A percentile compares a stretch with the other conserved stretches of the same genome.
phyloP scores from a whole-genome alignment of 2,113 vertebrate genomes.

The Pipa parva region DNA sequence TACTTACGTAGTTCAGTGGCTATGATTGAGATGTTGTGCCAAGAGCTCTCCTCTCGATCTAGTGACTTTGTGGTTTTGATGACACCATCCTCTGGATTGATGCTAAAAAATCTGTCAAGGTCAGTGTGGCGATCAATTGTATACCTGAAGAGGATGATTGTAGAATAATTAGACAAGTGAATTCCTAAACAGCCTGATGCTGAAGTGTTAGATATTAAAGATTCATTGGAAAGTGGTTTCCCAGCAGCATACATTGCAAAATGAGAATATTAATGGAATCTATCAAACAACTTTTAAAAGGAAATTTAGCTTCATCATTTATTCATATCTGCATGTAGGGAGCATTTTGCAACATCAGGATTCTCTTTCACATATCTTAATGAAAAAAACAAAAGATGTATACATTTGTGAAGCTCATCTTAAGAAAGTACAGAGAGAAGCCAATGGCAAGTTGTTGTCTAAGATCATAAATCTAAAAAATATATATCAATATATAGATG shows the following conservation, averaged over 20 bases:
- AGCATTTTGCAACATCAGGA: slow-evolving; percentile 39
- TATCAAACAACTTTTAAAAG: slow-evolving; percentile 35
- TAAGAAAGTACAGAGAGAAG: slow-evolving; percentile 50
- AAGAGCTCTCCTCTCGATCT: slow-evolving; percentile 85
- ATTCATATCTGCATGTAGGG: slow-evolving; percentile 39
- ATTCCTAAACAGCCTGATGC: slow-evolving; percentile 34
- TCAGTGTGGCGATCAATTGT: slow-evolving; percentile 91
- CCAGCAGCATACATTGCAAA: slow-evolving; percentile 37
- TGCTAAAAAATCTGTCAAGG: slow-evolving; percentile 87
- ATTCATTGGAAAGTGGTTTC: slow-evolving; percentile 44
- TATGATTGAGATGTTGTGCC: slow-evolving; percentile 94
- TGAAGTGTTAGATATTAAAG: slow-evolving; percentile 39
- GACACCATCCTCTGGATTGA: slow-evolving; percentile 84
- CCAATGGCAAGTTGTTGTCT: slow-evolving; percentile 33
- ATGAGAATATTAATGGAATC: slow-evolving; percentile 49
- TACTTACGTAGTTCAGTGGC: slow-evolving; percentile 83
- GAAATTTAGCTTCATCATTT: slow-evolving; percentile 41
- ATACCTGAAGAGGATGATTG: slow-evolving; percentile 74
- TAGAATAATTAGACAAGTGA: slow-evolving; percentile 51
- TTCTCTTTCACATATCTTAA: slow-evolving; percentile 45
- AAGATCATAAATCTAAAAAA: slow-evolving; percentile 42
- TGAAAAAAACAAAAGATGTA: slow-evolving; percentile 45
- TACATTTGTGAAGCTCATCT: slow-evolving; percentile 22
- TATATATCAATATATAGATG: slow-evolving; percentile 14
- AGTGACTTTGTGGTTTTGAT: slow-evolving; percentile 85